Evolutionary conservation across 2,888 invertebrate species (phyloP).

Genomic region (Hirtodrosophila duncani): DNA sequence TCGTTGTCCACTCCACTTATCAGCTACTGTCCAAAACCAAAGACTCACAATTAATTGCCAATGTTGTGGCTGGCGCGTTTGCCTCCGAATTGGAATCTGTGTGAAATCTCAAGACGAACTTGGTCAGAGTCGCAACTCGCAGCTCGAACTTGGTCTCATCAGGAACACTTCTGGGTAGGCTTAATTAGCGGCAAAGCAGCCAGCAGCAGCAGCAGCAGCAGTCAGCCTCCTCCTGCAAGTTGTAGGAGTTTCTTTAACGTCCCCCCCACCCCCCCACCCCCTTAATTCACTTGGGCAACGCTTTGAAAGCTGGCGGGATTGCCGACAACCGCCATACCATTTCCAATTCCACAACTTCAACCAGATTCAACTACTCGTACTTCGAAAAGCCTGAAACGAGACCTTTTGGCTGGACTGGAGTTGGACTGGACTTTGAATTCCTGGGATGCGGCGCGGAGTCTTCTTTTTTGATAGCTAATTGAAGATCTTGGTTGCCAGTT

Average conservation of each 20-base stretch:
- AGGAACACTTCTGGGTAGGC: slow-evolving; percentile 61
- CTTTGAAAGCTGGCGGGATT: too few relatives aligned
- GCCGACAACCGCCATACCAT: slow-evolving; percentile 4
- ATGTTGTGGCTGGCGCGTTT: slow-evolving; percentile 51
- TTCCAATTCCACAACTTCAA: background rate
- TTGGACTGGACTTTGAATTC: slow-evolving; percentile 49
- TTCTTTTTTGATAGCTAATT: slow-evolving; percentile 71
- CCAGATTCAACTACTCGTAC: too few relatives aligned
- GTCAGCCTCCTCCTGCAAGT: slow-evolving; percentile 35
- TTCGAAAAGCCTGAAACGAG: slow-evolving; percentile 40
- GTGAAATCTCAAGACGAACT: slow-evolving; percentile 56
- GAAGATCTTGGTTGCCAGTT: slow-evolving; percentile 66
- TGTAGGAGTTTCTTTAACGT: slow-evolving; percentile 57
- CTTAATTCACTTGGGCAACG: too few relatives aligned
- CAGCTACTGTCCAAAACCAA: slow-evolving; percentile 63
- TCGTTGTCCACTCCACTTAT: slow-evolving; percentile 64
- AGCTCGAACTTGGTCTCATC: too few relatives aligned
- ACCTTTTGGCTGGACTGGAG: slow-evolving; percentile 37
- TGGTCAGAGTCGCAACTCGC: background rate
- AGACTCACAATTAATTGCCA: slow-evolving; percentile 66
- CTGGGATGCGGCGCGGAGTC: slow-evolving; percentile 33
- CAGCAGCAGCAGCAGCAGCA: slow-evolving; percentile 19
- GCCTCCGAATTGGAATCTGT: slow-evolving; percentile 60
- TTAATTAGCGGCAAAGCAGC: slow-evolving; percentile 75
- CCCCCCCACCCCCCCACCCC: background rate